Conservation (phyloP, 2,888 invertebrate species). For the Lithophane semibrunnea region DNA sequence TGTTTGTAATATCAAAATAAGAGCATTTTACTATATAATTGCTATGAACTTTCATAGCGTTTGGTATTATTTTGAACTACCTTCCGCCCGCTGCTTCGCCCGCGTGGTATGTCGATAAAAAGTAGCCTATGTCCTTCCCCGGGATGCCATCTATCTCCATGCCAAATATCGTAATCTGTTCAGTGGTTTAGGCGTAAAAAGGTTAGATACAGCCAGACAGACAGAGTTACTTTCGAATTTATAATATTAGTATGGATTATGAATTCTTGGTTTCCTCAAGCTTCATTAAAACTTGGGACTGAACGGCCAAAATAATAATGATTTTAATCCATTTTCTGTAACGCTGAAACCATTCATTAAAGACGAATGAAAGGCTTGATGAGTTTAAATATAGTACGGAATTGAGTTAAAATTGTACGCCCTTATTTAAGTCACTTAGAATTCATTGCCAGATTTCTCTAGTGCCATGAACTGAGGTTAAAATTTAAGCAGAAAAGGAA, state of each 20-base stretch:
- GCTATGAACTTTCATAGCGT: no score
- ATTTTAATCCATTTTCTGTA: conserved; percentile 3
- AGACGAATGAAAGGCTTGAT: conserved; percentile 21
- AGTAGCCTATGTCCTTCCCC: no score
- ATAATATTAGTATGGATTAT: not conserved
- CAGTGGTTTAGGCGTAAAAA: no score
- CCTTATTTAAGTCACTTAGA: conserved; percentile 14
- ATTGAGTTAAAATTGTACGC: no score
- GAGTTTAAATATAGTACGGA: conserved; percentile 17
- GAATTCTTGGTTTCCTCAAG: not conserved
- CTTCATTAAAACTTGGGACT: not conserved
- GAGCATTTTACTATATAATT: no score
- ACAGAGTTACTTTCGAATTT: no score
- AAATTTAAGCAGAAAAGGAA: conserved; percentile 13
- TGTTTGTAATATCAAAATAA: no score
- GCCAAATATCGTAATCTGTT: no score
- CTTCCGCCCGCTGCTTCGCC: no score
- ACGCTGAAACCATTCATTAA: conserved; percentile 6
- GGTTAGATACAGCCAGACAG: no score
- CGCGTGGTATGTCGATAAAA: no score
- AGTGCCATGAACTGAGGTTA: not conserved
- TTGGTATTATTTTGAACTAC: not conserved
- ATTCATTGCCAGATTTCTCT: conserved; percentile 23
- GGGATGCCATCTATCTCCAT: no score
- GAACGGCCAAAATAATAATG: not conserved